Evolutionary conservation across 1,140 invertebrate species (phyloP).

Genomic region (Leptonema lineaticorne): DNA sequence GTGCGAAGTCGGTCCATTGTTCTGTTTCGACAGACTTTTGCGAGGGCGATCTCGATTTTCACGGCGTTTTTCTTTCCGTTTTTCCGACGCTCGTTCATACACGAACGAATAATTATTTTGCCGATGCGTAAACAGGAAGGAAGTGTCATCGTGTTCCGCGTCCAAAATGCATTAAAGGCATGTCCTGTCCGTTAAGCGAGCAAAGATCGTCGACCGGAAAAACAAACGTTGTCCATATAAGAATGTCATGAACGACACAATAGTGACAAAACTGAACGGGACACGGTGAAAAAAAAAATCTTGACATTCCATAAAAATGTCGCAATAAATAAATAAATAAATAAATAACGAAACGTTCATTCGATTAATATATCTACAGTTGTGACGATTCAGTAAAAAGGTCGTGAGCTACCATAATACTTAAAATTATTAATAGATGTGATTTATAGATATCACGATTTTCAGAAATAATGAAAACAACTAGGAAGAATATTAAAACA

Average conservation of each 20-base stretch:
- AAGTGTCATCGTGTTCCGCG: background rate
- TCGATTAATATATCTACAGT: too few relatives aligned
- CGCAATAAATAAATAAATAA: too few relatives aligned
- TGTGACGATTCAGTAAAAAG: too few relatives aligned
- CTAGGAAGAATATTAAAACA: too few relatives aligned
- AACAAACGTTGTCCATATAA: background rate
- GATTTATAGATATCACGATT: too few relatives aligned
- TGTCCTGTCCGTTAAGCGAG: background rate
- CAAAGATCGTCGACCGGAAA: background rate
- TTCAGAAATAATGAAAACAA: too few relatives aligned
- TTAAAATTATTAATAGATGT: too few relatives aligned
- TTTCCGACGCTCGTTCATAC: background rate
- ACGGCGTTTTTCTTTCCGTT: background rate
- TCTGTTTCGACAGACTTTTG: background rate
- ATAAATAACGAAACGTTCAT: too few relatives aligned
- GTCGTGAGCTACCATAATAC: too few relatives aligned
- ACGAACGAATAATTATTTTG: background rate
- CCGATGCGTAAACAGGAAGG: background rate
- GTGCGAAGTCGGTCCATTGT: background rate
- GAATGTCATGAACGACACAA: background rate
- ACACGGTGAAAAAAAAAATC: too few relatives aligned
- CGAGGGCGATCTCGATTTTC: background rate
- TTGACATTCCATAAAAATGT: too few relatives aligned
- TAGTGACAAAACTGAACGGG: too few relatives aligned
- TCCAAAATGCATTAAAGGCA: background rate